Percentiles rank a stretch among this genome's conserved stretches.
phyloP scores from a whole-genome alignment of 2,888 invertebrate species.

The Philopedon plagiatum region DNA sequence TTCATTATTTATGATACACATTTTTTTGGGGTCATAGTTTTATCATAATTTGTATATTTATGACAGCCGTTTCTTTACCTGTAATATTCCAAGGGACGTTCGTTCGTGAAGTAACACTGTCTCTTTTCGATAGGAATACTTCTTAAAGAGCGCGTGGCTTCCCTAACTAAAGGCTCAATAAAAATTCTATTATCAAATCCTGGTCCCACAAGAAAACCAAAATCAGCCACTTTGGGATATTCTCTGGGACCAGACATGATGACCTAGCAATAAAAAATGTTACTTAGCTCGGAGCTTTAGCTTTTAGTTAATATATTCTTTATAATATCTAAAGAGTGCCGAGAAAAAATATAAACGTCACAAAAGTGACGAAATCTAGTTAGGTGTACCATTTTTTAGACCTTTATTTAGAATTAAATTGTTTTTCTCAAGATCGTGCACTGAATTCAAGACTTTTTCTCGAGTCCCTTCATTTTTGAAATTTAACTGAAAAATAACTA shows the following conservation, averaged over 20 bases:
- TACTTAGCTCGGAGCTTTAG: background rate
- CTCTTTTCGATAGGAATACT: constrained; percentile 75
- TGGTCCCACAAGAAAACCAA: constrained; percentile 80
- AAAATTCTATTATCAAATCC: constrained; percentile 81
- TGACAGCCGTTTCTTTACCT: constrained; percentile 57
- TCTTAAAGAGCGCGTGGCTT: constrained; percentile 74
- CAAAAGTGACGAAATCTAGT: no score
- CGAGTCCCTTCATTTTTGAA: no score
- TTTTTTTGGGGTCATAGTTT: background rate
- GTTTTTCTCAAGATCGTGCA: no score
- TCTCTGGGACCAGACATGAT: constrained; percentile 86
- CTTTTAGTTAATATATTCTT: no score
- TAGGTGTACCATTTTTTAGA: no score
- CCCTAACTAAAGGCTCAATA: constrained; percentile 78
- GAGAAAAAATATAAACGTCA: no score
- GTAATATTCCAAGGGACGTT: constrained; percentile 79
- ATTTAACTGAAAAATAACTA: background rate
- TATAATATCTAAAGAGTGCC: no score
- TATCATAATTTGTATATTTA: background rate
- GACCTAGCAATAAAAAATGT: constrained; percentile 70
- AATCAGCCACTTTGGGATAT: constrained; percentile 83
- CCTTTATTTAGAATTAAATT: no score
- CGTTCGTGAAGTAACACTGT: constrained; percentile 81
- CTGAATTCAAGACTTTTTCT: no score
- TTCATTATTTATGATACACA: background rate